Conservation (phyloP, 92 coral and sea anemone genomes). For the Porites lobata region DNA sequence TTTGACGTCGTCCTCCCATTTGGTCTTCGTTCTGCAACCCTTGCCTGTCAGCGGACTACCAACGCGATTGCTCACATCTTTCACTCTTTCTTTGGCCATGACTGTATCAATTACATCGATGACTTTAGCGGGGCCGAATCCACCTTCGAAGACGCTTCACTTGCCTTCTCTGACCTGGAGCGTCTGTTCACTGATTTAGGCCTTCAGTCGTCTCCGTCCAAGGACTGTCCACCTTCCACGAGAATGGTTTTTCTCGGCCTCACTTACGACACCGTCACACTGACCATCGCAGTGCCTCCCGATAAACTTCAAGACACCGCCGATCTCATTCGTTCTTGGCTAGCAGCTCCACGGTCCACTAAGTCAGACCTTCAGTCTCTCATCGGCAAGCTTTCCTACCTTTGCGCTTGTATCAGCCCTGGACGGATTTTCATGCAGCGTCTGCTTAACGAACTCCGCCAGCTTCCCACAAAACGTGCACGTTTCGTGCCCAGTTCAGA, state of each 20-base stretch:
- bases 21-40: constrained; percentile 59
- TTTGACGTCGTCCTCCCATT: constrained; percentile 57
- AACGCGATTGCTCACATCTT: constrained; percentile 46
- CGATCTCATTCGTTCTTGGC: constrained; percentile 38
- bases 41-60: constrained; percentile 67
- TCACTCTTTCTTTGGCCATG: constrained; percentile 1
- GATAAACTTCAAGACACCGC: constrained; percentile 25
- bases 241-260: constrained; percentile 61
- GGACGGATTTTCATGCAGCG: too few relatives aligned
- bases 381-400: too few relatives aligned
- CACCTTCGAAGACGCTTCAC: constrained; percentile 16
- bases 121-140: constrained; percentile 63
- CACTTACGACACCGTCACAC: constrained; percentile 29
- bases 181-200: constrained; percentile 50
- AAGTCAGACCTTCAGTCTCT: constrained; percentile 49
- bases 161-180: constrained; percentile 47
- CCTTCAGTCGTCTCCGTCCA: constrained; percentile 55
- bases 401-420: too few relatives aligned
- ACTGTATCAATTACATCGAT: constrained; percentile 57
- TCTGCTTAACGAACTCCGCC: too few relatives aligned
- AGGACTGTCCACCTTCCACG: constrained; percentile 56
- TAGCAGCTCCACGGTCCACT: constrained; percentile 15
- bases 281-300: constrained; percentile 59
- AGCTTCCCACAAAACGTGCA: too few relatives aligned
- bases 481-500: too few relatives aligned